A percentile compares a stretch with the other conserved stretches of the same genome.
These are phyloP conservation scores for Aquatica leii DNA, from an alignment of 2,888 invertebrate genomes.

Conservation along the genomic window DNA sequence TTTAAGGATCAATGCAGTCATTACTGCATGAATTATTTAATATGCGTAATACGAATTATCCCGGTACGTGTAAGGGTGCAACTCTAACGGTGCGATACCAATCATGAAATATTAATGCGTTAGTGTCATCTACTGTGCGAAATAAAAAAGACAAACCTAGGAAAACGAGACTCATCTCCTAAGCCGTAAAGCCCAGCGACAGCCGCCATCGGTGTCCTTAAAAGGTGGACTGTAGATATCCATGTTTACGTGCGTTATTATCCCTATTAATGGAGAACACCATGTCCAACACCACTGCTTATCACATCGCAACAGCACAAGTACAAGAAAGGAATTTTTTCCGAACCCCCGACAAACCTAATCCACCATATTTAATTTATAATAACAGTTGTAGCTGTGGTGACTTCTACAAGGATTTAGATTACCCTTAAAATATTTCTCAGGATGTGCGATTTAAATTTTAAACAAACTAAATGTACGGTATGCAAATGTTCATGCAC, in stretches of 20 bases:
- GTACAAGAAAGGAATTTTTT: no score
- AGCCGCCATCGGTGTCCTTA: conserved; percentile 69
- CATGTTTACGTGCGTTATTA: conserved; percentile 22
- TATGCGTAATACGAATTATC: no score
- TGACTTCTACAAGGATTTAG: conserved; percentile 8
- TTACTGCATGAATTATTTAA: no score
- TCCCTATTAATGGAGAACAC: conserved; percentile 8
- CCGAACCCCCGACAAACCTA: no score
- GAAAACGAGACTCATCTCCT: conserved; percentile 73
- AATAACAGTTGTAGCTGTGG: conserved; percentile 27
- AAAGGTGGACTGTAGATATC: conserved; percentile 11
- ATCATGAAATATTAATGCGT: no score
- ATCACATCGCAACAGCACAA: conserved; percentile 33
- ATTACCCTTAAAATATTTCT: neutral
- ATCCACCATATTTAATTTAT: no score
- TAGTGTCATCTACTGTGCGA: no score
- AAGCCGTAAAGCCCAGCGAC: conserved; percentile 83
- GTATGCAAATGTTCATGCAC: conserved; percentile 23
- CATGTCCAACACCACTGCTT: no score
- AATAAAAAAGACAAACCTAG: conserved; percentile 50
- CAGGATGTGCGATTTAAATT: conserved; percentile 19
- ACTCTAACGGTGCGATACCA: no score
- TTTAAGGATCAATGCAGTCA: no score
- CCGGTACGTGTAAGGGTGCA: no score
- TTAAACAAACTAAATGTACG: conserved; percentile 7